phyloP scores from a whole-genome alignment of 2,888 invertebrate species.

The Empis livida region DNA sequence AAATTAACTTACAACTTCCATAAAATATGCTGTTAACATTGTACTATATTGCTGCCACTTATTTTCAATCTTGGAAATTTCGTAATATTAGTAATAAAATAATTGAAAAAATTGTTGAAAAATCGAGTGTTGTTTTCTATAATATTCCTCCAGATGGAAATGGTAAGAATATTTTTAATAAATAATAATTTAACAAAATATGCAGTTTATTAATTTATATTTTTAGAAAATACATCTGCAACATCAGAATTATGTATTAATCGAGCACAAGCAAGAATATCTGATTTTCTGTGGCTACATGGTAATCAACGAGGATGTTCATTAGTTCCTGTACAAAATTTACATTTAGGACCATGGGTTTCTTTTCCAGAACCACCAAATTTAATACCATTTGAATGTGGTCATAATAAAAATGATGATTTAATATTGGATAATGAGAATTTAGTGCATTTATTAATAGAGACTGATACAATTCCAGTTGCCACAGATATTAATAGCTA shows the following conservation, averaged over 20 bases:
- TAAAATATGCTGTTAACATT: conserved; percentile 58
- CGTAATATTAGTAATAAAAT: conserved; percentile 56
- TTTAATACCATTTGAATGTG: conserved; percentile 31
- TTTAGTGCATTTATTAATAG: conserved; percentile 27
- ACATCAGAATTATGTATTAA: conserved; percentile 33
- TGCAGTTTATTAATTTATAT: background rate
- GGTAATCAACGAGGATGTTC: conserved; percentile 32
- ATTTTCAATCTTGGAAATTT: conserved; percentile 68
- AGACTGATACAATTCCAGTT: conserved; percentile 26
- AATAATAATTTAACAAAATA: background rate
- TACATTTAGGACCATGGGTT: conserved; percentile 40
- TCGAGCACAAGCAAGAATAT: conserved; percentile 29
- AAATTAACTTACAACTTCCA: background rate
- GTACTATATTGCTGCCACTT: conserved; percentile 72
- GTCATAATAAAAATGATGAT: conserved; percentile 12
- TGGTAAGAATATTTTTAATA: conserved; percentile 18
- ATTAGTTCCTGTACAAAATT: conserved; percentile 34
- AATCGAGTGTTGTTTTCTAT: conserved; percentile 47
- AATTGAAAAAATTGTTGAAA: conserved; percentile 44
- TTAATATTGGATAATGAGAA: conserved; percentile 15
- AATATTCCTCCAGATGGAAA: conserved; percentile 39
- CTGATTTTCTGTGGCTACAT: conserved; percentile 33
- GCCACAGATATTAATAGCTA: conserved; percentile 2
- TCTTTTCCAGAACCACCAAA: conserved; percentile 37
- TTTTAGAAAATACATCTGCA: conserved; percentile 25